Evolutionary conservation across 2,113 vertebrate genomes (phyloP), one percentile per base, ranked within the genome.

Genomic region (Vulpes lagopus): DNA sequence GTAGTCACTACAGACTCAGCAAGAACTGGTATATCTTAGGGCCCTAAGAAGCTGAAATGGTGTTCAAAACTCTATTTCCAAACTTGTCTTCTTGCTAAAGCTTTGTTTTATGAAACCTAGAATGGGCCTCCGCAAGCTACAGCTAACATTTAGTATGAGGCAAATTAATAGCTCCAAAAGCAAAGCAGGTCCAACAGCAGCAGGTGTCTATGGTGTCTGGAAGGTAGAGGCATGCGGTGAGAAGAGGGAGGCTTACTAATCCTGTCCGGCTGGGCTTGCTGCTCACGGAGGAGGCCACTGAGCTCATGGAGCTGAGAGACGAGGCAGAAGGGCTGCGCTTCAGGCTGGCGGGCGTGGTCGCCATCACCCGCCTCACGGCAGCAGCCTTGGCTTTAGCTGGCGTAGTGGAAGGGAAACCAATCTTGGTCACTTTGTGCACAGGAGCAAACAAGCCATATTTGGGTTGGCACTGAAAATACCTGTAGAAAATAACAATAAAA

Each of bases 361-460:
- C 97, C n/a, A 99, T 73, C 69, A 98, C 99, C 94, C 99, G 99
- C 25, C 99, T 98, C 96, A 99, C 99, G 0, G 99, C 98, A 0
- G 99, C 98, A 32, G 98, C 97, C 97, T 99, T 99, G 49, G 99
- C 99, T 98, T 99, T 99, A 78, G 99, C 99, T 22, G 99, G 99
- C 0, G 99, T 99, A 2, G 99, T 99, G 19, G 99, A 99, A 0
- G 99, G 99, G 98, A 99, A 99, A 71, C 99, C 99, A 7, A 99
- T 99, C 91, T 99, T 99, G 10, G 99, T 99, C 73, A 99, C 99
- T 98, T 99, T 99, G 98, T 99, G 99, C 71, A 99, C 99, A 0
- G 99, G 99, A 81, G 99, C 99, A 95, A 99, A 99, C n/a, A 99
- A 98, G 67, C 99, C 99, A 3, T 99, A 99, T 97, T 99, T 99